phyloP scores from a whole-genome alignment of 2,113 vertebrate genomes.

The Charadrius vociferus region DNA sequence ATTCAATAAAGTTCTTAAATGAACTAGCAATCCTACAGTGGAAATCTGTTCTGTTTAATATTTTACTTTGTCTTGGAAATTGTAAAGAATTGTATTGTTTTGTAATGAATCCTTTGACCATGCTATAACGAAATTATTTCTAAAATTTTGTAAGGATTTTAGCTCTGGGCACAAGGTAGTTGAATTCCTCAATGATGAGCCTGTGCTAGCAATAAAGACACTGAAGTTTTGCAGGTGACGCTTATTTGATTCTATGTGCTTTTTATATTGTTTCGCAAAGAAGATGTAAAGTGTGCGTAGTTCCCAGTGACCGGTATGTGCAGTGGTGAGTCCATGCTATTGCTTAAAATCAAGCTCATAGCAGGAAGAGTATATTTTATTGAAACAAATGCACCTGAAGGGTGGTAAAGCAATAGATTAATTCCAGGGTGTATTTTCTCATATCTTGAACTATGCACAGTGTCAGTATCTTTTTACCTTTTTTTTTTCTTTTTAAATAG shows the following conservation, averaged over 20 bases:
- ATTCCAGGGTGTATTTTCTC: conserved; percentile 53
- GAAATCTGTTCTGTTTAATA: background rate
- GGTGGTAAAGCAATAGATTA: conserved; percentile 52
- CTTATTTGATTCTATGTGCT: background rate
- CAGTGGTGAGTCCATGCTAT: background rate
- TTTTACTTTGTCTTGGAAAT: conserved; percentile 17
- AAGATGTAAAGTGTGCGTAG: background rate
- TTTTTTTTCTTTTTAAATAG: background rate
- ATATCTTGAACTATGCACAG: conserved; percentile 37
- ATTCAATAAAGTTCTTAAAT: background rate
- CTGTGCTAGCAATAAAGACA: background rate
- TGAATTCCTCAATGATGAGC: background rate
- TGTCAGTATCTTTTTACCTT: background rate
- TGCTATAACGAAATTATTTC: background rate
- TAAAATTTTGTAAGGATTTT: background rate
- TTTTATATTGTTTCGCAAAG: background rate
- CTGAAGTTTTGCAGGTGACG: background rate
- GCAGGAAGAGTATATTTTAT: conserved; percentile 8
- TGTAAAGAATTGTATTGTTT: background rate
- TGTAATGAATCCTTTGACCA: background rate
- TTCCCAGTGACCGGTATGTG: background rate
- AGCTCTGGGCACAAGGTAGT: background rate
- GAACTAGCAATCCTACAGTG: background rate
- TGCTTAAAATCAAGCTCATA: background rate
- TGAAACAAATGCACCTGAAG: conserved; percentile 51